Evolutionary conservation across 2,113 vertebrate genomes (phyloP).

Genomic region (Chaenocephalus aceratus): DNA sequence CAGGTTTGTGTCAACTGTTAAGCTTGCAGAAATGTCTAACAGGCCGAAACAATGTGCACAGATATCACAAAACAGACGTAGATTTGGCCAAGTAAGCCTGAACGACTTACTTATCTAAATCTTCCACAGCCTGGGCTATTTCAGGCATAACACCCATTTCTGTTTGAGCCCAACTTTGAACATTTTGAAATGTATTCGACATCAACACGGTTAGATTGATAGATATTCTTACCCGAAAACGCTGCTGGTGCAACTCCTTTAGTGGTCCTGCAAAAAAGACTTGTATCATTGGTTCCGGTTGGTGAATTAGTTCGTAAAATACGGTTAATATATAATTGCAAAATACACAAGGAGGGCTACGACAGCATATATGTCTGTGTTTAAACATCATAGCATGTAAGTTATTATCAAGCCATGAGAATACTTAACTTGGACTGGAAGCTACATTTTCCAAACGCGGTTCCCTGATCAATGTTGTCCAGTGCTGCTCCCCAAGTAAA

Average conservation of each 20-base stretch:
- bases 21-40: background rate
- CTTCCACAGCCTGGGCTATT: constrained; percentile 98
- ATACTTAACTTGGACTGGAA: fast-evolving
- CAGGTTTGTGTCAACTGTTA: background rate
- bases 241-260: constrained; percentile 71
- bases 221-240: constrained; percentile 75
- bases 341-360: fast-evolving
- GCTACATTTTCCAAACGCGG: background rate
- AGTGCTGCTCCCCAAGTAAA: constrained; percentile 50
- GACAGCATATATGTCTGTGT: background rate
- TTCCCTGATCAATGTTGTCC: constrained; percentile 55
- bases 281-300: constrained; percentile 57
- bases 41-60: background rate
- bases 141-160: constrained; percentile 99
- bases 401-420: fast-evolving
- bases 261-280: background rate
- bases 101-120: constrained; percentile 87
- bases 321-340: background rate
- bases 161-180: constrained; percentile 55
- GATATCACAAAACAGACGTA: too few species aligned
- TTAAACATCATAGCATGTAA: background rate
- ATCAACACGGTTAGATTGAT: fast-evolving
- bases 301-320: fast-evolving
- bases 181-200: too few species aligned
- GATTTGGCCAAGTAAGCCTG: background rate